Evolutionary conservation across 1,140 invertebrate species (phyloP), one percentile per base, ranked within the genome.

Genomic region (Meteorus sp.): DNA sequence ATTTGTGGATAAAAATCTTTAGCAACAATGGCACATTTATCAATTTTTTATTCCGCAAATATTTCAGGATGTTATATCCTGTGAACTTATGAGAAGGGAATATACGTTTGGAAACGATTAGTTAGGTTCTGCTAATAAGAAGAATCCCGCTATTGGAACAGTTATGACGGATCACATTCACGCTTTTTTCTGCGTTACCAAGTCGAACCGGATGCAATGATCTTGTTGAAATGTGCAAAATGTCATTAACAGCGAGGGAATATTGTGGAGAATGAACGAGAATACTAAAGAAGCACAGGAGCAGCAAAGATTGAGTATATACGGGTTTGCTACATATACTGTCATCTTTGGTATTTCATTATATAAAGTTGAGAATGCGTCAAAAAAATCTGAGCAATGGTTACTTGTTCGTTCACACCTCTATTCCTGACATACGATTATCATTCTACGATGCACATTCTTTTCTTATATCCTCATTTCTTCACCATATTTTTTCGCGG

Each of bases 131-230:
- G 60, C 67, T 75, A 75, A 75, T 73, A 73, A 74, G 70, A 73
- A 68, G 61, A 69, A 65, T 75, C 70, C 73, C 73, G 73, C 73
- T 74, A 75, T 50, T 59, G 64, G 65, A 72, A 75, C 73, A 75
- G 73, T 75, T 75, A 75, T 73, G 70, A 74, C 68, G 64, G 64
- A 72, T 71, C 50, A 51, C 56, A 23, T 54, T 53, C 48, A n/a
- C n/a, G n/a, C n/a, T n/a, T n/a, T n/a, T 41, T 59, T 62, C 52
- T 54, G 22, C 59, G 60, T 60, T 35, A 17, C 22, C 43, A 9
- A 23, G 44, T 22, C 19, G 2, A 35, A 41, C 5, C 22, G 45
- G 37, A 22, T 3, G 2, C 9, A 39, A 19, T 15, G 22, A 39
- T 22, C 20, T 39, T 39, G 20, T 53, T 11, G 27, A 39, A 39